Base-by-base conservation (phyloP, 2,888 invertebrate species). In the Cancer borealis region DNA sequence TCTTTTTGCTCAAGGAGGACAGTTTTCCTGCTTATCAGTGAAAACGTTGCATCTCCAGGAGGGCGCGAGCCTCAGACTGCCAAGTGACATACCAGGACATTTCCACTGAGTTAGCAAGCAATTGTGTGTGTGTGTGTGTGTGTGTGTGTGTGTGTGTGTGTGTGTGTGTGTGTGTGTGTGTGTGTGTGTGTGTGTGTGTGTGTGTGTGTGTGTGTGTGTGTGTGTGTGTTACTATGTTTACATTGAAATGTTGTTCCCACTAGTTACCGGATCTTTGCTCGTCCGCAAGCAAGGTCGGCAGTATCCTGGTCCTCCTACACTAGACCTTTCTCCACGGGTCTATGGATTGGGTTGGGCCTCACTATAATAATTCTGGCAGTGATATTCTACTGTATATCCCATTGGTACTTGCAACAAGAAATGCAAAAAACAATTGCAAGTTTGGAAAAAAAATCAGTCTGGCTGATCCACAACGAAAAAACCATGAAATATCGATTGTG, bases 251-350 rank as follows among this genome's bases (percentile, higher is more conserved):
- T 92, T 14, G 8, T 3, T 79, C 1, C 60, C 47, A 10, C 79
- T 90, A 95, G 95, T 54, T 95, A 95, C 45, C 93, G 95, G 12
- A 94, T 95, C 79, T 95, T 95, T 89, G 93, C 94, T n/a, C 93
- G 92, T 5, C 92, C 93, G 4, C 92, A 92, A 14, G 90, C 54
- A 46, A 39, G 30, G 8, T 88, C 94, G 0, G n/a, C 91, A 21
- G 17, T 92, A 39, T 92, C 87, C 26, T 95, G 94, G 94, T 91
- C 91, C 14, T 93, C 94, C 6, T 95, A 95, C 66, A 95, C 95
- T 10, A 79, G 94, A 30, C 95, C 95, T 47, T 95, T 95, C 91
- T 91, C 91, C 26, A 6, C 21, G 46, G 87, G 88, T 17, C 79
- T 95, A 5, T 95, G 95, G 95, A 45, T 66, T 0, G 49, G 47